Conservation (phyloP, 1,140 invertebrate species). For the Drosophila navojoa region DNA sequence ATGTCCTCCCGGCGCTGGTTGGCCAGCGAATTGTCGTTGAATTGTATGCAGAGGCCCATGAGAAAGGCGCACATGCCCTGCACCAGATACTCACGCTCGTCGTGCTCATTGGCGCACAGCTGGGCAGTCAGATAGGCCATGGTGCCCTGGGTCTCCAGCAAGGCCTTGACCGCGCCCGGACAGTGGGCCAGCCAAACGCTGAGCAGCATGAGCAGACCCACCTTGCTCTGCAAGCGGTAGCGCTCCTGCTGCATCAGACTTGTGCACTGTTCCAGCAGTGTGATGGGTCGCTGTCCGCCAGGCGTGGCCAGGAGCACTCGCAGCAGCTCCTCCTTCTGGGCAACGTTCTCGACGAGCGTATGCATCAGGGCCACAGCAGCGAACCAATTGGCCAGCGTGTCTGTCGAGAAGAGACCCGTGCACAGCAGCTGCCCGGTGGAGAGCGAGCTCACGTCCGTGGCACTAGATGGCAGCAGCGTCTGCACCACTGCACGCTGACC, state of each 20-base stretch:
- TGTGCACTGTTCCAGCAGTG: constrained; percentile 94
- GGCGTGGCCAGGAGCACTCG: constrained; percentile 95
- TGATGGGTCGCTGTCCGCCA: constrained; percentile 92
- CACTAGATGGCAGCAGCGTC: constrained; percentile 93
- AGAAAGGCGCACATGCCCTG: constrained; percentile 97
- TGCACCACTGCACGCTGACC: constrained; percentile 94
- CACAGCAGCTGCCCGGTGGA: constrained; percentile 96
- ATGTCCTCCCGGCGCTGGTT: constrained; percentile 93
- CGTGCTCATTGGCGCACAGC: constrained; percentile 91
- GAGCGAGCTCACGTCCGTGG: constrained; percentile 88
- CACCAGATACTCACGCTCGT: constrained; percentile 94
- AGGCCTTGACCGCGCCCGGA: constrained; percentile 91
- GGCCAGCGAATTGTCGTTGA: constrained; percentile 94
- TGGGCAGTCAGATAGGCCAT: constrained; percentile 93
- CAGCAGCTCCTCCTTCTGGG: constrained; percentile 96
- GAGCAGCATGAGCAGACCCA: constrained; percentile 96
- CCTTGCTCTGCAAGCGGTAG: constrained; percentile 92
- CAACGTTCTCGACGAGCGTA: constrained; percentile 93
- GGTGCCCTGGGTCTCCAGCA: constrained; percentile 93
- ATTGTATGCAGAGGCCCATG: constrained; percentile 95
- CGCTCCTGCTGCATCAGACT: constrained; percentile 92
- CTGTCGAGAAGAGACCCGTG: constrained; percentile 95
- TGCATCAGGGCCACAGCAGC: constrained; percentile 96
- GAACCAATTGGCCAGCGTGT: constrained; percentile 99
- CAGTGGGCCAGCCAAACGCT: constrained; percentile 95